Base-by-base conservation (phyloP, 2,113 vertebrate genomes). In the Rhinolophus sinicus region DNA sequence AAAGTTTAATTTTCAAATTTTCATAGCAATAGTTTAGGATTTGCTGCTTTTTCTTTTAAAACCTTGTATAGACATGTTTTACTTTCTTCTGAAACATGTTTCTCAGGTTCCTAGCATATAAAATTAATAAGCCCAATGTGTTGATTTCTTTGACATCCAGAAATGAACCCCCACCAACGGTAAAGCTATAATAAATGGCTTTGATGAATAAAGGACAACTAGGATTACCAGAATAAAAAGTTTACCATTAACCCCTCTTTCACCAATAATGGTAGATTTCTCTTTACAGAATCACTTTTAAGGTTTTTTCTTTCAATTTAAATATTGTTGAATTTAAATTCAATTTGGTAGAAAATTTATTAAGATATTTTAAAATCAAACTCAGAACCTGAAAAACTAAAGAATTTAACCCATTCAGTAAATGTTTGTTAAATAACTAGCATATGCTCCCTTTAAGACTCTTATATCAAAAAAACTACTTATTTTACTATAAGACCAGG, bases 1-100 rank as follows among this genome's bases (percentile, higher is more conserved):
- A 83, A 88, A 62, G n/a, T 84, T 77, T 83, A 93, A 40, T 93
- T 93, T 93, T 89, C 72, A 69, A 44, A 44, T 93, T 89, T 93
- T 89, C 80, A 62, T 56, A 85, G 16, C 28, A 69, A 30, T 28
- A 38, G 60, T 35, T 76, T 60, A 50, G 28, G 12, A 54, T 84
- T 78, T 96, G n/a, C 28, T 64, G 26, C 64, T 10, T 64, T 77
- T 84, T 58, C 22, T 40, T 52, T 35, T 2, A 30, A 26, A 40
- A 78, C 15, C 33, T 76, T 78, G 24, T 90, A 16, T 54, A 70
- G n/a, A 70, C 44, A 64, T 85, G 77, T 83, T 85, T 69, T 78
- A 91, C 28, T 89, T 88, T 77, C 8, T 96, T 90, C n/a, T 21
- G 30, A 95, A 88, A 21, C 56, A 11, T 40, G 22, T 75, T 90